Evolutionary conservation across 1,140 invertebrate species (phyloP).

Genomic region (Popillia japonica): DNA sequence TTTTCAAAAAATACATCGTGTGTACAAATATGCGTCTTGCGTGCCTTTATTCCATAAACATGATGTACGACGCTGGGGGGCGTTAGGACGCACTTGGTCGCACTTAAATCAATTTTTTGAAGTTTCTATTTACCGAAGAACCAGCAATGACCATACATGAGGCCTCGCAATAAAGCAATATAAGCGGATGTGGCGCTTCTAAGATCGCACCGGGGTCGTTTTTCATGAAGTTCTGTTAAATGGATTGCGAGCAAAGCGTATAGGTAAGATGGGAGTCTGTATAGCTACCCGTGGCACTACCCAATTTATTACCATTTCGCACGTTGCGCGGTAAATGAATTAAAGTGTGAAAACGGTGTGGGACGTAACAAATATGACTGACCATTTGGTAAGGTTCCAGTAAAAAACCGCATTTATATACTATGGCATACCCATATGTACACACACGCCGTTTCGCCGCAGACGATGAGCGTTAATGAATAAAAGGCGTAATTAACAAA

Average conservation of each 20-base stretch:
- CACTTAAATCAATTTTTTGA: constrained; percentile 32
- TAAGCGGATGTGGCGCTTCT: background rate
- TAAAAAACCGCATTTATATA: background rate
- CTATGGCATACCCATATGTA: background rate
- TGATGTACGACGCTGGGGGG: background rate
- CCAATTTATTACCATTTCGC: constrained; percentile 28
- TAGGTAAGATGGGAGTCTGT: background rate
- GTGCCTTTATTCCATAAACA: constrained; percentile 25
- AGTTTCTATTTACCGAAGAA: constrained; percentile 10
- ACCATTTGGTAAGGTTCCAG: constrained; percentile 6
- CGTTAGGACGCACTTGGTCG: background rate
- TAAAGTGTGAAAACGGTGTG: constrained; percentile 24
- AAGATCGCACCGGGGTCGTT: background rate
- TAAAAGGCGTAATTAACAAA: background rate
- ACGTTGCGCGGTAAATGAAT: constrained; percentile 21
- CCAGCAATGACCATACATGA: background rate
- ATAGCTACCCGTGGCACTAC: background rate
- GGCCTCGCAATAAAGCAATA: constrained; percentile 8
- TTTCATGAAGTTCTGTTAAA: constrained; percentile 12
- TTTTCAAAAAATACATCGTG: background rate
- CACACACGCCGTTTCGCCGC: background rate
- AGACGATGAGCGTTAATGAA: background rate
- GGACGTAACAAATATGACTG: constrained; percentile 28
- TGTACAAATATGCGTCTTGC: background rate
- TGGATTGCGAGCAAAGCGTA: background rate